Evolutionary conservation across 2,888 invertebrate genomes (phyloP), one percentile per base, ranked within the genome.

Genomic region (Microctonus brassicae): DNA sequence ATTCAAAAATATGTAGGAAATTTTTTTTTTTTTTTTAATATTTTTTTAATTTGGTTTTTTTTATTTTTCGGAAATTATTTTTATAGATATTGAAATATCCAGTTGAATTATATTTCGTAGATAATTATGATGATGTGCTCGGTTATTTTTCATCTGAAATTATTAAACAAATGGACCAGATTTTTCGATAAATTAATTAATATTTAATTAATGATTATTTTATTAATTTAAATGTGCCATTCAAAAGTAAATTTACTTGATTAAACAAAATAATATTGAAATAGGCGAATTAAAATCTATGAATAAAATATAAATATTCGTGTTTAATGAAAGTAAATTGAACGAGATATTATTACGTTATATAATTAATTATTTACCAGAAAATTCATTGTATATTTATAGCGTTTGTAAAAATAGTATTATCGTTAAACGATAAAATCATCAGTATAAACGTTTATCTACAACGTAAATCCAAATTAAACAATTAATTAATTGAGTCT

Each of bases 131-230:
- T 13, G n/a, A n/a, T n/a, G n/a, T n/a, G n/a, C n/a, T n/a, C n/a
- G 2, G 39, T 39, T 5, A n/a, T 20, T 20, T 7, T n/a, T 47
- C 17, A 17, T 47, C 1, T 47, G 4, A 47, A 29, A 26, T 7
- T 57, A 57, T n/a, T 11, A 57, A 57, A 57, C 57, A n/a, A n/a
- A 6, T 57, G 57, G 47, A 47, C 47, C 17, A 47, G 17, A 17
- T 17, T 20, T 47, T 4, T 9, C 6, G 7, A 6, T 47, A 7
- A 47, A 17, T 47, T 9, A 17, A 5, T 6, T 20, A 47, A 47
- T 7, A 7, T 29, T 47, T 47, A n/a, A 1, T 17, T 17, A 4
- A 7, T 20, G 6, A 17, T 47, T 17, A 20, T 17, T 47, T 47
- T 7, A 17, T 6, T 47, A 17, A 47, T 17, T 47, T 20, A 20